Conservation (phyloP, 2,888 invertebrate genomes). For the Cephus runcator region DNA sequence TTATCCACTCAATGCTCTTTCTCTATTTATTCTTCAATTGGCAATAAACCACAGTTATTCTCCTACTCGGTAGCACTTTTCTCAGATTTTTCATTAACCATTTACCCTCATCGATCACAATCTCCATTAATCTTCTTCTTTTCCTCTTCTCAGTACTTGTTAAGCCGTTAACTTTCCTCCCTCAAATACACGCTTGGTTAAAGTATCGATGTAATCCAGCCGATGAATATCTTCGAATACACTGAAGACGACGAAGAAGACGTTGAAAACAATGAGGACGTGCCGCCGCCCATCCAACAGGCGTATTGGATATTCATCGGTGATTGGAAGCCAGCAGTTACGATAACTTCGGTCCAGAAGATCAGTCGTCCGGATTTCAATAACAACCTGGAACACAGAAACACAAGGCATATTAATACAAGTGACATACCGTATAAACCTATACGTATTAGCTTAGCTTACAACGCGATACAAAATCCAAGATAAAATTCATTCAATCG, state of each 20-base stretch:
- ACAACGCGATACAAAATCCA: background rate
- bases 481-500: background rate
- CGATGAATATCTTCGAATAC: background rate
- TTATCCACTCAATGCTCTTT: background rate
- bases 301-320: slow-evolving; percentile 25
- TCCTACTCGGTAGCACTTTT: background rate
- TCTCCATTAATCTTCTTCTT: background rate
- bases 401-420: background rate
- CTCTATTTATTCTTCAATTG: background rate
- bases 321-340: background rate
- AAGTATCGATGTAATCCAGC: background rate
- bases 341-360: background rate
- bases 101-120: background rate
- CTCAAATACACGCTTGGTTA: background rate
- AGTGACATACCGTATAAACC: background rate
- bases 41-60: background rate
- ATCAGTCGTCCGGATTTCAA: background rate
- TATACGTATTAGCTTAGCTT: background rate
- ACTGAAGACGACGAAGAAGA: slow-evolving; percentile 4
- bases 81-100: background rate
- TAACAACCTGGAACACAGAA: background rate
- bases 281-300: slow-evolving; percentile 21
- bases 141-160: background rate
- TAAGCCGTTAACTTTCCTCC: background rate
- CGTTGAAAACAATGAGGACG: slow-evolving; percentile 11